Evolutionary conservation across 2,888 invertebrate genomes (phyloP).

Genomic region (Idaea straminata): DNA sequence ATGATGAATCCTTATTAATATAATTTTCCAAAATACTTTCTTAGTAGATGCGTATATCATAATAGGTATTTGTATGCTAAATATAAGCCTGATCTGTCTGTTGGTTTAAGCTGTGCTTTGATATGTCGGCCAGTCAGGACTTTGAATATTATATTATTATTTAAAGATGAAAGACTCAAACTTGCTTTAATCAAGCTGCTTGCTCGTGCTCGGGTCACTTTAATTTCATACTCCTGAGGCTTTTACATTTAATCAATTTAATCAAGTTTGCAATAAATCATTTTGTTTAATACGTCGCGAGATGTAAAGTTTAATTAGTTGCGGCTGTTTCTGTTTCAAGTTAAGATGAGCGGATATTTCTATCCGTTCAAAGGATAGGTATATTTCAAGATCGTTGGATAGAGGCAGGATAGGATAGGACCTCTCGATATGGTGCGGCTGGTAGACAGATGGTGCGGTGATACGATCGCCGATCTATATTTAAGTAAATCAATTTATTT

Average conservation of each 20-base stretch:
- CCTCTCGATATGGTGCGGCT: conserved; percentile 60
- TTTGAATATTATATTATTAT: too few relatives aligned
- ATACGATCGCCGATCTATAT: conserved; percentile 55
- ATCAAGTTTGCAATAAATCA: conserved; percentile 54
- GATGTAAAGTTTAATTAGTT: conserved; percentile 59
- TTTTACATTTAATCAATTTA: conserved; percentile 37
- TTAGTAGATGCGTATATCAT: too few relatives aligned
- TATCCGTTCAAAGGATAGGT: conserved; percentile 51
- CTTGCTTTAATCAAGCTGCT: neutral
- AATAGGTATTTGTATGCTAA: too few relatives aligned
- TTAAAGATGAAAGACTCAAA: neutral
- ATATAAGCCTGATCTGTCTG: too few relatives aligned
- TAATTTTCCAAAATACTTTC: too few relatives aligned
- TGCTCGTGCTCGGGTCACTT: neutral
- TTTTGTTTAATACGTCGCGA: conserved; percentile 37
- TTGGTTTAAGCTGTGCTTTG: too few relatives aligned
- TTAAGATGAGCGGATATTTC: conserved; percentile 53
- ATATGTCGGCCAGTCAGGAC: too few relatives aligned
- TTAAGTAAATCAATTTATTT: conserved; percentile 55
- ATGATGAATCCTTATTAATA: too few relatives aligned
- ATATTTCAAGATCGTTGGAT: conserved; percentile 62
- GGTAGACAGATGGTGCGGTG: conserved; percentile 56
- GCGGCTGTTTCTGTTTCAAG: conserved; percentile 50
- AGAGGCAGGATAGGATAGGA: conserved; percentile 28
- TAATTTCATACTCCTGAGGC: conserved; percentile 28